Evolutionary conservation across 2,888 invertebrate species (phyloP).

Genomic region (Heliconius hortense): DNA sequence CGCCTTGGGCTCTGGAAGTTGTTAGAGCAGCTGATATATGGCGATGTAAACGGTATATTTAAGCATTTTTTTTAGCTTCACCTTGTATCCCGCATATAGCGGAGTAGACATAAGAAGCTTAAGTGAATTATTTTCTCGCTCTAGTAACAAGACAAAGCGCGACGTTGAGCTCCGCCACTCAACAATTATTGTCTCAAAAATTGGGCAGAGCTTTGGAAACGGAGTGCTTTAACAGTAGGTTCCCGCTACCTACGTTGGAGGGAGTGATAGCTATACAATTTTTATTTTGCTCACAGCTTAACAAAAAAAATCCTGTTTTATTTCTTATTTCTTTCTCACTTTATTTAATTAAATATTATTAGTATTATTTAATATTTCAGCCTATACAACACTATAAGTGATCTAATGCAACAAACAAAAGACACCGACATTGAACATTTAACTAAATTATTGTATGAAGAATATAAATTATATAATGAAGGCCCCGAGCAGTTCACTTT

Average conservation of each 20-base stretch:
- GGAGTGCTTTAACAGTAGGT: too few species aligned
- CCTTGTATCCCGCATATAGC: not conserved
- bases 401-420: constrained; percentile 40
- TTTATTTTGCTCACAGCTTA: too few species aligned
- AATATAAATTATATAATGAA: constrained; percentile 45
- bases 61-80: not conserved
- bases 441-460: constrained; percentile 49
- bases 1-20: constrained; percentile 44
- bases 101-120: not conserved
- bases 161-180: too few species aligned
- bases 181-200: too few species aligned
- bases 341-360: not conserved
- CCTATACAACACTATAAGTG: constrained; percentile 34
- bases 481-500: constrained; percentile 46
- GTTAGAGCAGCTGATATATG: constrained; percentile 30
- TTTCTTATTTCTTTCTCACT: too few species aligned
- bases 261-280: too few species aligned
- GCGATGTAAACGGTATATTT: constrained; percentile 22
- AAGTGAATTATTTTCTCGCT: not conserved
- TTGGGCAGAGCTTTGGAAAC: too few species aligned
- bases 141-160: too few species aligned
- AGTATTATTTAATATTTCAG: constrained; percentile 22
- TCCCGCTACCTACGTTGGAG: too few species aligned
- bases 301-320: too few species aligned
- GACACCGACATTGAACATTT: constrained; percentile 50